These are phyloP conservation scores for Copidosoma floridanum DNA, from an alignment of 1,140 invertebrate species.

Conservation along the genomic window DNA sequence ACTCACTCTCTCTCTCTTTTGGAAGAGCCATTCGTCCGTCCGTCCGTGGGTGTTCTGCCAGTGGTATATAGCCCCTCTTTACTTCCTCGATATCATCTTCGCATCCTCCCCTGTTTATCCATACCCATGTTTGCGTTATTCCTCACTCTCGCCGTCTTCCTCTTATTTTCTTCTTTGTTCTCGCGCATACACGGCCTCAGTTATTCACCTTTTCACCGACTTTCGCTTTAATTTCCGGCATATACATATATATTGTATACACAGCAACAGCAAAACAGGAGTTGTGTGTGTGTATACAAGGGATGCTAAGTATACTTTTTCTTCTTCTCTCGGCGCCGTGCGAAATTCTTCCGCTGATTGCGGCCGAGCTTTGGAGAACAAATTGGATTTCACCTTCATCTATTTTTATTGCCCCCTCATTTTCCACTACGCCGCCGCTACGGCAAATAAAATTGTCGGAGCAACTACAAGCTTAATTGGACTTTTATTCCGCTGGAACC, in stretches of 20 bases:
- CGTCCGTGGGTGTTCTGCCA: too few relatives aligned
- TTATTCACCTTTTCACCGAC: slow-evolving; percentile 7
- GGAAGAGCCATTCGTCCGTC: too few relatives aligned
- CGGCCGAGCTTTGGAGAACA: slow-evolving; percentile 4
- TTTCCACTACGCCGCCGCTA: neutral
- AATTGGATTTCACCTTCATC: slow-evolving; percentile 4
- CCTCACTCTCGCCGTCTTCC: neutral
- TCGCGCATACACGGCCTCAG: neutral
- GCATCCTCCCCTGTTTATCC: neutral
- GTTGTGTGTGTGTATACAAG: too few relatives aligned
- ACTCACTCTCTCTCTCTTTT: too few relatives aligned
- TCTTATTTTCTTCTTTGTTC: slow-evolving; percentile 1
- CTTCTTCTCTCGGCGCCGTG: neutral
- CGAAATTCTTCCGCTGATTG: neutral
- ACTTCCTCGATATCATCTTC: neutral
- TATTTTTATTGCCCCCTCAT: neutral
- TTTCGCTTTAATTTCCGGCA: too few relatives aligned
- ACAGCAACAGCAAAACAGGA: too few relatives aligned
- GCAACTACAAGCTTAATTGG: neutral
- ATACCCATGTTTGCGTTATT: slow-evolving; percentile 8
- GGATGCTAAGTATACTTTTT: neutral
- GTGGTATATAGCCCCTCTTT: neutral
- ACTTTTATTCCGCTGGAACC: neutral
- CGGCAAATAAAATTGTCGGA: neutral
- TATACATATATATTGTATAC: too few relatives aligned